These are phyloP conservation scores for Pongo pygmaeus DNA, from an alignment of 2,113 vertebrate genomes.

Conservation along the genomic window DNA sequence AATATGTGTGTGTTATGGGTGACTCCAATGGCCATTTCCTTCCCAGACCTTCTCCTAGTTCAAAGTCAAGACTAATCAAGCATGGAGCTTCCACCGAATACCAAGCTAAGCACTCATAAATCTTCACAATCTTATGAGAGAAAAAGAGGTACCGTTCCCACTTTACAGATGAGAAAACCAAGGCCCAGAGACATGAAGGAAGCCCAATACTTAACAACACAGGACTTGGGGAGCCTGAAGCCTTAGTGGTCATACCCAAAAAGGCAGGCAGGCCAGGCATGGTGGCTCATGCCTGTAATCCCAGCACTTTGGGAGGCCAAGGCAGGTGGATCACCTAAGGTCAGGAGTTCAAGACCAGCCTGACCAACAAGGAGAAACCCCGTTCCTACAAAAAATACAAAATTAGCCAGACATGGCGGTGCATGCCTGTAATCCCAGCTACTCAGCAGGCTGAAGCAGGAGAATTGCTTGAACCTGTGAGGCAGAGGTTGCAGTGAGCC, in stretches of 20 bases:
- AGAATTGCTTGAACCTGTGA: fast-evolving
- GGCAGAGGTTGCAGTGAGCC: too few species aligned
- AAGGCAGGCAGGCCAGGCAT: background rate
- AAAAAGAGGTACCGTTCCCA: fast-evolving
- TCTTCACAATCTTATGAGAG: fast-evolving
- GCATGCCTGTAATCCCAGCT: too few species aligned
- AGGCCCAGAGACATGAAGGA: background rate
- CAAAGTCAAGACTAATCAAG: background rate
- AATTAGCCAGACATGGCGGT: too few species aligned
- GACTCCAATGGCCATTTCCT: background rate
- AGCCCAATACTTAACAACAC: too few species aligned
- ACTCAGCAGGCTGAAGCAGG: too few species aligned
- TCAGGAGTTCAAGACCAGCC: too few species aligned
- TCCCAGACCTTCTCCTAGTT: background rate
- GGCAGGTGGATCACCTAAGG: fast-evolving
- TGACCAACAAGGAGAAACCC: too few species aligned
- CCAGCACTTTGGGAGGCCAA: too few species aligned
- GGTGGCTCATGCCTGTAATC: too few species aligned
- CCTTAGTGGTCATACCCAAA: background rate
- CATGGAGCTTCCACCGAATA: fast-evolving
- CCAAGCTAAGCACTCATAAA: fast-evolving
- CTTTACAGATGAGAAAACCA: background rate
- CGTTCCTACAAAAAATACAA: too few species aligned
- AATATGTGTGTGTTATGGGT: background rate
- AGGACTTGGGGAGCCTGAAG: fast-evolving